Evolutionary conservation across 2,113 vertebrate genomes (phyloP).

Genomic region (Nansenia antarctica): DNA sequence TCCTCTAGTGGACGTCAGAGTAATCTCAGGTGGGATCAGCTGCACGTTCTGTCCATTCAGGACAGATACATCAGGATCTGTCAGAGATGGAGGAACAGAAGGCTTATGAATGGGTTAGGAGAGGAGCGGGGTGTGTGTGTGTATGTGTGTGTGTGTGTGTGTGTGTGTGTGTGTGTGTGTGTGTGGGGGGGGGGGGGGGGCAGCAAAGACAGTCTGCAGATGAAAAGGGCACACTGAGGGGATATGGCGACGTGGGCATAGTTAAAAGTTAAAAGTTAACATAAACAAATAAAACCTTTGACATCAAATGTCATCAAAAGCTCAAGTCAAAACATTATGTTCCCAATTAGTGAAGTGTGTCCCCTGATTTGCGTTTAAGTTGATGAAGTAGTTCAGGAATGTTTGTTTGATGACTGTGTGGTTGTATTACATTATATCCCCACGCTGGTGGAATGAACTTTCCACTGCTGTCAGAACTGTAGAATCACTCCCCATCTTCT

Average conservation of each 20-base stretch:
- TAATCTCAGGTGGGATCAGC: too few relatives aligned
- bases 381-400: background rate
- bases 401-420: background rate
- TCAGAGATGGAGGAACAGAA: background rate
- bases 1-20: too few relatives aligned
- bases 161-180: background rate
- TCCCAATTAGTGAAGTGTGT: background rate
- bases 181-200: background rate
- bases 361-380: background rate
- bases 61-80: too few relatives aligned
- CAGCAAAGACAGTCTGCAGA: background rate
- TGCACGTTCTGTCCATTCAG: too few relatives aligned
- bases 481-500: background rate
- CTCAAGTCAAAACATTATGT: background rate
- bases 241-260: background rate
- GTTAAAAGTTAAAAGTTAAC: background rate
- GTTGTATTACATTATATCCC: background rate
- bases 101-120: background rate
- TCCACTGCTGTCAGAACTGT: background rate
- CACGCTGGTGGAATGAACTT: background rate
- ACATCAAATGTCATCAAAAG: background rate
- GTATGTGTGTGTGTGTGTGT: background rate
- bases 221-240: background rate
- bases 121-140: background rate
- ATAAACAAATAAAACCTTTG: background rate